Evolutionary conservation across 1,140 invertebrate genomes (phyloP).

Genomic region (Chelonus insularis): DNA sequence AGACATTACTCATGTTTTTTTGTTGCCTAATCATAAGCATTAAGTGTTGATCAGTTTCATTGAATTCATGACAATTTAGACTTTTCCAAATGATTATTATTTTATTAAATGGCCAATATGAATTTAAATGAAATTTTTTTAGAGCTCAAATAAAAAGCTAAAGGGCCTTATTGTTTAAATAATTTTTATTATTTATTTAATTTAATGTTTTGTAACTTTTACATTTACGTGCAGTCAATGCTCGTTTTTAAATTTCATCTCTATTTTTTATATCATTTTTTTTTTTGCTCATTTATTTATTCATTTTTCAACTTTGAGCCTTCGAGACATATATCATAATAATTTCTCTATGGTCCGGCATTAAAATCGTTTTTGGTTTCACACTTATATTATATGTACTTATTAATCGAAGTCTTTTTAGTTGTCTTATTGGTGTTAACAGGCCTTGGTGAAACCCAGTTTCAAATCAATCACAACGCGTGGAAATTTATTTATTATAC

Average conservation of each 20-base stretch:
- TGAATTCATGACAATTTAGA: too few species aligned
- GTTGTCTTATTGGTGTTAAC: conserved; percentile 1
- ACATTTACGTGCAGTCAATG: conserved; percentile 6
- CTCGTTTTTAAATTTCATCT: background rate
- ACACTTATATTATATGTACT: background rate
- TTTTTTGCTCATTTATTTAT: background rate
- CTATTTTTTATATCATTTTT: background rate
- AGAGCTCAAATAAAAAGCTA: too few species aligned
- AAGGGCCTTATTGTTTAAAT: background rate
- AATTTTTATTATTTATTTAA: background rate
- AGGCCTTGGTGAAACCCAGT: conserved; percentile 12
- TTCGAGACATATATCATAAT: background rate
- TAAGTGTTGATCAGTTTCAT: too few species aligned
- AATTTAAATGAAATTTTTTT: too few species aligned
- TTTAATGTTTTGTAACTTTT: background rate
- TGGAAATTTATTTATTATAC: conserved; percentile 2
- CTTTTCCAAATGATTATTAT: too few species aligned
- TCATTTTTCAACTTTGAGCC: background rate
- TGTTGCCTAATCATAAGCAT: too few species aligned
- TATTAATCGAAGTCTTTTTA: conserved; percentile 15
- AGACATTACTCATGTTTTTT: too few species aligned
- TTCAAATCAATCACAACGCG: conserved; percentile 16
- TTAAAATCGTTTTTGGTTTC: conserved; percentile 15
- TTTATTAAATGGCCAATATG: too few species aligned
- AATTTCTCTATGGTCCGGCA: conserved; percentile 18